These are phyloP conservation scores for Vulpes ferrilata DNA, from an alignment of 2,113 vertebrate genomes.

Conservation along the genomic window DNA sequence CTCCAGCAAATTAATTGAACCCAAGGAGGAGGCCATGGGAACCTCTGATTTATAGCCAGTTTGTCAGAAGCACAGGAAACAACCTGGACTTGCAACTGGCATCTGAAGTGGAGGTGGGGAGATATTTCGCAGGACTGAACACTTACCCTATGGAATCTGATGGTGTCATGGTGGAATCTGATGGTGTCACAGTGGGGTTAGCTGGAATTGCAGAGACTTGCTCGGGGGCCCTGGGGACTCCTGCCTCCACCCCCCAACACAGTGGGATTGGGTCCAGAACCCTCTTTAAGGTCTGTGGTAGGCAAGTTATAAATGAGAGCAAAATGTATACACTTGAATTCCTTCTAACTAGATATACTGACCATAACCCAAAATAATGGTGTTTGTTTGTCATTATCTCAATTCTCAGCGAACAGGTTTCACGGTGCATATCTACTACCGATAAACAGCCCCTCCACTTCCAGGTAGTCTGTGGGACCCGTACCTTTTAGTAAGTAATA, in stretches of 20 bases:
- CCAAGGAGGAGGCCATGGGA: not conserved
- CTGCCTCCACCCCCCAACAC: not conserved
- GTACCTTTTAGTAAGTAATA: not conserved
- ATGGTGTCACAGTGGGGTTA: not conserved
- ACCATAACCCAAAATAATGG: not conserved
- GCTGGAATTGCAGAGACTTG: not conserved
- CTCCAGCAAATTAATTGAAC: not conserved
- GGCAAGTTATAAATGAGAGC: not conserved
- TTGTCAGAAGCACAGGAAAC: not conserved
- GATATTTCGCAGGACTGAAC: not conserved
- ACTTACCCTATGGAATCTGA: not conserved
- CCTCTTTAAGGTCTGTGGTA: not conserved
- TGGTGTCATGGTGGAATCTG: too few relatives aligned
- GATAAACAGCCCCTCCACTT: not conserved
- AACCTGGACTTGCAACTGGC: not conserved
- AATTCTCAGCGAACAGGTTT: not conserved
- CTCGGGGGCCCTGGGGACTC: not conserved
- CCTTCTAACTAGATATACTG: slow-evolving; percentile 1
- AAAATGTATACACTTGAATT: not conserved
- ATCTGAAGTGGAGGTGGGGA: not conserved
- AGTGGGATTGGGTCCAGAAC: not conserved
- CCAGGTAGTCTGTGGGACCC: not conserved
- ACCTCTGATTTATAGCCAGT: not conserved
- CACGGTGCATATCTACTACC: not conserved
- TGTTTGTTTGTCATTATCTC: not conserved